A percentile compares a stretch with the other conserved stretches of the same genome.
These are phyloP conservation scores for Lasaia peninsularis DNA, from an alignment of 1,140 invertebrate species.

Conservation along the genomic window DNA sequence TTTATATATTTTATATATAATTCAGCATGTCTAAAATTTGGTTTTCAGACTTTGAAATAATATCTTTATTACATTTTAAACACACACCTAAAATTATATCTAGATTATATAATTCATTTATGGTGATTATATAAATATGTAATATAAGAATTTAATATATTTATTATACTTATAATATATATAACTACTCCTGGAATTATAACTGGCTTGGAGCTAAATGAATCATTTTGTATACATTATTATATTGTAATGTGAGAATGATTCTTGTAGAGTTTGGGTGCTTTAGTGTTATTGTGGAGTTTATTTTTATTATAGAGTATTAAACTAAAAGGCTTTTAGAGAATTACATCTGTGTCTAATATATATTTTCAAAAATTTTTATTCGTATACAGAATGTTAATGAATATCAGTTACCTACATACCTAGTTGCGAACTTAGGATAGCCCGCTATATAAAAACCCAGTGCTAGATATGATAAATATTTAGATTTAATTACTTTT, in stretches of 20 bases:
- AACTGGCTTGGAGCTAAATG: not conserved
- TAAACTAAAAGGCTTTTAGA: slow-evolving; percentile 6
- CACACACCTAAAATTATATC: slow-evolving; percentile 7
- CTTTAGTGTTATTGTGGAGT: slow-evolving; percentile 5
- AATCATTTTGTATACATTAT: not conserved
- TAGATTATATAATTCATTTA: slow-evolving; percentile 6
- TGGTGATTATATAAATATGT: slow-evolving; percentile 3
- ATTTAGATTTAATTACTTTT: no score
- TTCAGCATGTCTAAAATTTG: not conserved
- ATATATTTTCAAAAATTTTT: no score
- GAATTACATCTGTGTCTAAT: not conserved
- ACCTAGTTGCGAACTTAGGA: no score
- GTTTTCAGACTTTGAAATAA: not conserved
- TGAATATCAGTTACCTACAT: no score
- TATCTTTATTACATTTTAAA: not conserved
- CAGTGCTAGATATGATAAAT: no score
- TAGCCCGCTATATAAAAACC: no score
- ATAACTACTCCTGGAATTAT: not conserved
- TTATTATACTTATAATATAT: not conserved
- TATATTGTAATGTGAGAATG: slow-evolving; percentile 2
- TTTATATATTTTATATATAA: slow-evolving; percentile 6
- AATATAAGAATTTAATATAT: slow-evolving; percentile 6
- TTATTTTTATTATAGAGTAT: slow-evolving; percentile 2
- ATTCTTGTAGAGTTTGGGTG: slow-evolving; percentile 1
- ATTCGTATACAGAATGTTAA: no score